Evolutionary conservation across 2,888 invertebrate genomes (phyloP), one percentile per base, ranked within the genome.

Genomic region (Leptopilina myrica): DNA sequence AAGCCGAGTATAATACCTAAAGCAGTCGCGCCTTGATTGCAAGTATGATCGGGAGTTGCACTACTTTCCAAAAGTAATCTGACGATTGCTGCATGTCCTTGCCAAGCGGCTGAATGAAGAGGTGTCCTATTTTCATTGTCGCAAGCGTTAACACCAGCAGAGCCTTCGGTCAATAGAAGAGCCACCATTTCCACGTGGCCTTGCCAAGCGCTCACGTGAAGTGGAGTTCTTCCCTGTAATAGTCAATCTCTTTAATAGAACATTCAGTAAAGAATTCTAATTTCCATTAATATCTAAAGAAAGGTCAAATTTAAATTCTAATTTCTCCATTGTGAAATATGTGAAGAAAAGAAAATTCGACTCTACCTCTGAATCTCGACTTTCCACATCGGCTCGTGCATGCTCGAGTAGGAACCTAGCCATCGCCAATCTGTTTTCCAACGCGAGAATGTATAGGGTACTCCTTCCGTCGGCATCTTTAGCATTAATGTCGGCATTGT

Each of bases 11-110:
- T 33, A 33, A 15, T 89, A 94, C 95, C 95, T 81, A 99, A 93
- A 9, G 98, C 98, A 14, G 98, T 98, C 69, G 98, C 98, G 33
- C 98, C 98, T 93, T 98, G 98, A 88, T 97, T 97, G 90, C 98
- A 98, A 0, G 97, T 96, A 86, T 98, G 98, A 92, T 98, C 95
- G 20, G 97, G 96, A 78, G 94, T 92, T 0, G 98, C 98, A 6
- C 97, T 97, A 86, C 95, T 95, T 87, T 95, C 95, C 66, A 98
- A 93, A 14, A 97, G 92, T 62, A 97, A 93, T 80, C 95, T 94
- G 84, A 98, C 97, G 64, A 97, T 97, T 75, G 95, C 94, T 62
- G 95, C 94, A 88, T 98, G 97, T 0, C 98, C 98, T 90, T 98
- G 97, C 98, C 98, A 98, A 76, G 98, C 97, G 15, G 98, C 98